Base-by-base conservation (phyloP, 2,888 invertebrate species). In the Perizoma flavofasciatum region DNA sequence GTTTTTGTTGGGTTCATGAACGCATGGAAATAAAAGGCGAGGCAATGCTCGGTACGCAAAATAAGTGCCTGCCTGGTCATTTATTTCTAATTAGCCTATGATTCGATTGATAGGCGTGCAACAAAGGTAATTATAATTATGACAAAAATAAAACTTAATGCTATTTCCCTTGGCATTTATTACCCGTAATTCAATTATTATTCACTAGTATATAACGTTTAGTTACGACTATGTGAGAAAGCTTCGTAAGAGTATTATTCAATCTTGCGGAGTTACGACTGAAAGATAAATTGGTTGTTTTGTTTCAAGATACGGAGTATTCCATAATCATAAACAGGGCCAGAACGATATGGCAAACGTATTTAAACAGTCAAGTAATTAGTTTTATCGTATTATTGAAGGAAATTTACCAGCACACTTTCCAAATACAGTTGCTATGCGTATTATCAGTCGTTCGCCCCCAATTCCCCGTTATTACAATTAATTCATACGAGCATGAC, bases 401-500 rank as follows among this genome's bases (percentile, higher is more conserved):
- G 79, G 77, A 79, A 80, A 77, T 73, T 78, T 81, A 71, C 69
- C 63, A 62, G 67, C 61, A 65, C 64, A 71, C 72, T 79, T 82
- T 80, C 78, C 75, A 74, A 71, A 67, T 66, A 64, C 59, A 43
- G 75, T 73, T 73, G 69, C 74, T 63, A 75, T 49, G 72, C 60
- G 52, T 58, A 37, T 76, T 84, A 86, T 85, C 85, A 75, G 76
- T 63, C 70, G 68, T 54, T 74, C 68, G 64, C 45, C 78, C 80
- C 67, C 70, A 66, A 67, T 79, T 70, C 54, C 46, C 58, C 62
- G 61, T 61, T 50, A 61, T 59, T 70, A 69, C 10, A 40, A 32
- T 47, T 37, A 43, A 33, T 35, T 49, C 37, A 49, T 34, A 34
- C 22, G 22, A 22, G 22, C 3, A 22, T 22, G 22, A 22, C 22